Base-by-base conservation (phyloP, 2,888 invertebrate species). In the Escarpia spicata region DNA sequence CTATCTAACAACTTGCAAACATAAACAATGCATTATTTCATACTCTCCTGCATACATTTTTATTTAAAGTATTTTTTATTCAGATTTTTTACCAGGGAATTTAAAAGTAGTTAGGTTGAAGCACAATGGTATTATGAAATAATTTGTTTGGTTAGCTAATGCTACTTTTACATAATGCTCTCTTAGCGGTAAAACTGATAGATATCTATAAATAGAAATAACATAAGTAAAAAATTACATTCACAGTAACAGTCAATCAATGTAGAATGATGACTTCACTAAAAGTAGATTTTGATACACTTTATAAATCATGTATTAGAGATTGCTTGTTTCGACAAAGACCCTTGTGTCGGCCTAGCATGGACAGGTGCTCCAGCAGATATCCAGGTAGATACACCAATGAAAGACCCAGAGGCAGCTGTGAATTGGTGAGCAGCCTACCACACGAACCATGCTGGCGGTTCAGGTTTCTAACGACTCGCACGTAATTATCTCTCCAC, bases 391-490 rank as follows among this genome's bases (percentile, higher is more conserved):
- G 75, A 75, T 75, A n/a, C 75, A 6, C 19, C 75, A 75, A 75
- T 75, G 75, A 75, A 75, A 26, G 75, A 26, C 75, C n/a, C 26
- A 3, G 19, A 75, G 75, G 75, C 75, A 75, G 19, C 75, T 75
- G 75, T n/a, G 75, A 75, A 4, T 75, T 26, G n/a, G 75, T 26
- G 75, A 75, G n/a, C 75, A 75, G 26, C 75, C 75, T 75, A 75
- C 75, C 75, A 75, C 19, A 26, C 19, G 19, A 75, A 75, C 75
- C 75, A 75, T 75, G 75, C 75, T 75, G 75, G 75, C 26, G 75
- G 75, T 75, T 75, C 75, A 26, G 75, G 75, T 75, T 75, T 75
- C 75, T 75, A n/a, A n/a, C 75, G n/a, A 75, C 26, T 75, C 75
- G 26, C 75, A 75, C 26, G 26, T 75, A 75, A 75, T 75, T 75